Evolutionary conservation across 2,888 invertebrate genomes (phyloP), one percentile per base, ranked within the genome.

Genomic region (Anorthoa munda): DNA sequence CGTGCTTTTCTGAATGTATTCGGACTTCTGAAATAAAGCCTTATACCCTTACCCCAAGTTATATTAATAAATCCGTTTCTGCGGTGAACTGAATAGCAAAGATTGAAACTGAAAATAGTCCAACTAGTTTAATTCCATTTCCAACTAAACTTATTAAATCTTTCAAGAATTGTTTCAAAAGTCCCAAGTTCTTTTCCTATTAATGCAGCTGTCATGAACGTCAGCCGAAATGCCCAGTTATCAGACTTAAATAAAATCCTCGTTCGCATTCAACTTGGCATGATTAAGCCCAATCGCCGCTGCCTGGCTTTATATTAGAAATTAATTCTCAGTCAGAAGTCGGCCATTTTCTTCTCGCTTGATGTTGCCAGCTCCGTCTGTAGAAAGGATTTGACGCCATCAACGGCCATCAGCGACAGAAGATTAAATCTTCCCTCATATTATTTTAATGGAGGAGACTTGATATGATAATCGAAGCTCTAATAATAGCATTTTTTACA

Each of bases 291-390:
- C 60, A 13, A 46, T n/a, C 21, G 59, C 26, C 45, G 50, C 13
- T 26, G 56, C 12, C 15, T 18, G 50, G n/a, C n/a, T 59, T 65
- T 55, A 50, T 64, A 60, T 66, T 46, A 72, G 51, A 50, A 56
- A 61, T 66, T 61, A 66, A 63, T 60, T 60, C 11, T 46, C n/a
- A 18, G 21, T 7, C 23, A 31, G 26, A n/a, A n/a, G 50, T 23
- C 18, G 2, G 48, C 9, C 11, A 21, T 55, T 26, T 59, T 56
- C 15, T 45, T 63, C 60, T 64, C 31, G 7, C 46, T 39, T 15
- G n/a, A 21, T 31, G 9, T 48, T 51, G 39, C 7, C 12, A 58
- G 26, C 61, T 13, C 18, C 15, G 17, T 46, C 53, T 26, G 45
- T 1, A 13, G 50, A n/a, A 18, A 64, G 23, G 17, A 17, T 3